phyloP scores from a whole-genome alignment of 2,888 invertebrate genomes.

The Steinernema carpocapsae region DNA sequence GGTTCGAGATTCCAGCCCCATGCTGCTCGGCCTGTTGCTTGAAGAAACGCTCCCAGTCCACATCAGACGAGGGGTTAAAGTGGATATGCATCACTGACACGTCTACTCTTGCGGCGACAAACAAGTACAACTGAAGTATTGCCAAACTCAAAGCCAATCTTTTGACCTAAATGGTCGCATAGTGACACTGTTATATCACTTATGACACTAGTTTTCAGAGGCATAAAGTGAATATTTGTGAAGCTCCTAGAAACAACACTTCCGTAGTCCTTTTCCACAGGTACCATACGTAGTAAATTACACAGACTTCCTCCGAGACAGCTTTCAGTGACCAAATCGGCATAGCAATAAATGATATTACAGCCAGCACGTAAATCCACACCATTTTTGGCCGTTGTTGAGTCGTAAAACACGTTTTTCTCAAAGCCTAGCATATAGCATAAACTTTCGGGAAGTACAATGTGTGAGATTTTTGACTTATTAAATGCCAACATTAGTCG shows the following conservation, averaged over 20 bases:
- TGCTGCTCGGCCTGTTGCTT: neutral
- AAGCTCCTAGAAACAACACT: neutral
- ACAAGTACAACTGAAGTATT: neutral
- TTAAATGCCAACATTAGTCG: neutral
- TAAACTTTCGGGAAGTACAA: neutral
- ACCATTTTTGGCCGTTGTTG: neutral
- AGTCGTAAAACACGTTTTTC: neutral
- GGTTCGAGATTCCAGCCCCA: neutral
- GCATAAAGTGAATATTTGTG: neutral
- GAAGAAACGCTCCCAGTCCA: neutral
- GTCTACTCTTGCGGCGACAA: neutral
- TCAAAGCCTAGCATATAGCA: neutral
- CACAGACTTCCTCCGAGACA: neutral
- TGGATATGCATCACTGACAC: conserved; percentile 4
- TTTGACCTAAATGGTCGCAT: neutral
- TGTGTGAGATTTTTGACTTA: neutral
- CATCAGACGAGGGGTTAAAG: neutral
- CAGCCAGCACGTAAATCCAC: neutral
- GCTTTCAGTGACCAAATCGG: neutral
- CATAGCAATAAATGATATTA: neutral
- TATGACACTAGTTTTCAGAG: neutral
- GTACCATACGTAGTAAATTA: neutral
- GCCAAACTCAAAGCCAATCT: neutral
- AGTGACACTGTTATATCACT: neutral
- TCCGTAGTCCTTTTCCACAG: neutral